A percentile compares a stretch with the other conserved stretches of the same genome.
Evolutionary conservation across 2,888 invertebrate species (phyloP).

Genomic region (Keiferia lycopersicella): DNA sequence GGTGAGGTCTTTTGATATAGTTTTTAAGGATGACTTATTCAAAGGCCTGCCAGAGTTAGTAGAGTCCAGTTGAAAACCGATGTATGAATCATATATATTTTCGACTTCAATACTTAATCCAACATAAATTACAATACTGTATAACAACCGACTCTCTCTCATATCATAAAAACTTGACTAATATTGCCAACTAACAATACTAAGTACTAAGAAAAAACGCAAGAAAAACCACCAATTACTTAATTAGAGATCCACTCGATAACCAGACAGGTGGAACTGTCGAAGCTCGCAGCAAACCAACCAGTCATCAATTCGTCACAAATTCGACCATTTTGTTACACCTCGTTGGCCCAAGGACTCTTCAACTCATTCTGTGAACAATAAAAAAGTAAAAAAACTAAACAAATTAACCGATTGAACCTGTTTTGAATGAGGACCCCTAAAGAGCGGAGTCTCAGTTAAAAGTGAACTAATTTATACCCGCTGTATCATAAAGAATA

Average conservation of each 20-base stretch:
- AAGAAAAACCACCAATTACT: slow-evolving; percentile 64
- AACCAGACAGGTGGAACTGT: slow-evolving; percentile 71
- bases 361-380: slow-evolving; percentile 68
- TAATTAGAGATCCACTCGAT: slow-evolving; percentile 68
- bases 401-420: slow-evolving; percentile 77
- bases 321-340: slow-evolving; percentile 77
- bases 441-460: slow-evolving; percentile 73
- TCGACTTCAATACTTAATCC: too few relatives aligned
- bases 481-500: slow-evolving; percentile 75
- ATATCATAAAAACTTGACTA: slow-evolving; percentile 13
- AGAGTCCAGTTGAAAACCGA: too few relatives aligned
- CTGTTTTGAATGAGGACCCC: slow-evolving; percentile 71
- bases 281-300: slow-evolving; percentile 59
- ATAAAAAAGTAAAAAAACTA: slow-evolving; percentile 65
- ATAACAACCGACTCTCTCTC: too few relatives aligned
- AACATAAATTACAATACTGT: too few relatives aligned
- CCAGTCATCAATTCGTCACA: slow-evolving; percentile 79
- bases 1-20: too few relatives aligned
- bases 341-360: slow-evolving; percentile 80
- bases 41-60: too few relatives aligned
- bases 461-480: slow-evolving; percentile 77
- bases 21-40: too few relatives aligned
- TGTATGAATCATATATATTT: too few relatives aligned
- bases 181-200: slow-evolving; percentile 9
- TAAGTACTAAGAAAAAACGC: slow-evolving; percentile 37